phyloP scores from a whole-genome alignment of 2,888 invertebrate genomes.

The Chrysolina americana region DNA sequence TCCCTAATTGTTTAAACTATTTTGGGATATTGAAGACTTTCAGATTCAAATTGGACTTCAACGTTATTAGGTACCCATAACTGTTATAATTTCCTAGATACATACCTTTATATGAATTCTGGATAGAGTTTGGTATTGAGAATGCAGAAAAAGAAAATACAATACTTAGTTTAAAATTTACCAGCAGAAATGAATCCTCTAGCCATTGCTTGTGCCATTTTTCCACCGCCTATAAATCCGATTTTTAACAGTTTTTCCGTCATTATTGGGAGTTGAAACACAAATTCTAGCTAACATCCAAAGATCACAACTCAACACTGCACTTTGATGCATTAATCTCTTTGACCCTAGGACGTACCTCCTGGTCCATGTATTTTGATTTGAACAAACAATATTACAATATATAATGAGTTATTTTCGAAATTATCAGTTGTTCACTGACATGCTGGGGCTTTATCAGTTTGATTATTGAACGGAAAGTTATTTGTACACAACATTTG shows the following conservation, averaged over 20 bases:
- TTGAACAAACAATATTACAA: neutral
- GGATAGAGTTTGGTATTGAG: too few species aligned
- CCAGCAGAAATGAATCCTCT: conserved; percentile 91
- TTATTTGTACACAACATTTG: too few species aligned
- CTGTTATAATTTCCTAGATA: too few species aligned
- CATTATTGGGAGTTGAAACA: conserved; percentile 50
- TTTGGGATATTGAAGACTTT: too few species aligned
- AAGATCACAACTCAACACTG: conserved; percentile 11
- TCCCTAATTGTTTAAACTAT: too few species aligned
- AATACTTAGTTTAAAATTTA: conserved; percentile 69
- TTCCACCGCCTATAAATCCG: conserved; percentile 93
- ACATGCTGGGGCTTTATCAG: too few species aligned
- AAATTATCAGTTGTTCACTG: neutral
- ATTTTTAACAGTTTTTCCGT: conserved; percentile 76
- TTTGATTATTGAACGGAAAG: too few species aligned
- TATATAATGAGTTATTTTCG: neutral
- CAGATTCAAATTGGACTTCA: too few species aligned
- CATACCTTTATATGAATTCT: too few species aligned
- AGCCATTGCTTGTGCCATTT: conserved; percentile 92
- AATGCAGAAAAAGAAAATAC: neutral
- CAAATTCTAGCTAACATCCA: neutral
- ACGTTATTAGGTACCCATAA: too few species aligned
- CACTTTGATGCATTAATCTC: conserved; percentile 7
- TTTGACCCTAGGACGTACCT: neutral
- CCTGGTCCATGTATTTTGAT: conserved; percentile 8